Evolutionary conservation across 2,797 vertebrate genomes (phyloP).

Genomic region (Crenuchus spilurus): DNA sequence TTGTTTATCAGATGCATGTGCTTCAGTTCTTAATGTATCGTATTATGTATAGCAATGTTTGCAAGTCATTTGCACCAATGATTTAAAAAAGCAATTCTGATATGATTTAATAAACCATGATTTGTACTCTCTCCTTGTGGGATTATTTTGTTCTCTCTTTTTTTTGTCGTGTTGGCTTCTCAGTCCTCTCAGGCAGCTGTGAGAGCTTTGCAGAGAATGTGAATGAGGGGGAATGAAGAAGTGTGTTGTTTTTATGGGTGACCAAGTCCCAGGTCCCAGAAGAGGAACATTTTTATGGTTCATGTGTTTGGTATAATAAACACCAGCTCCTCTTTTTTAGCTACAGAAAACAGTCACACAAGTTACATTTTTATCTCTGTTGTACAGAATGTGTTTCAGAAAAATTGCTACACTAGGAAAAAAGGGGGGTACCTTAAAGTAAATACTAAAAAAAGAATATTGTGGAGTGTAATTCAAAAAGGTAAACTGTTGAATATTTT

Average conservation of each 20-base stretch:
- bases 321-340: not conserved
- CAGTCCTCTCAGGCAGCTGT: not conserved
- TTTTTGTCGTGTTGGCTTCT: not conserved
- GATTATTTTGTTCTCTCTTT: slow-evolving; percentile 54
- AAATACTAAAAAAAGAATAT: too few species aligned
- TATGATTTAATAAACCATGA: slow-evolving; percentile 81
- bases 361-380: not conserved
- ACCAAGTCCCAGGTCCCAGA: not conserved
- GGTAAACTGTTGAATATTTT: too few species aligned
- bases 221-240: slow-evolving; percentile 23
- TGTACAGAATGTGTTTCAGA: not conserved
- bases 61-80: slow-evolving; percentile 68
- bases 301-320: not conserved
- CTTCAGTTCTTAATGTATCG: slow-evolving; percentile 65
- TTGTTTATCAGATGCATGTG: slow-evolving; percentile 66
- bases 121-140: slow-evolving; percentile 64
- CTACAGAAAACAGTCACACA: not conserved
- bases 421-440: too few species aligned
- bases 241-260: slow-evolving; percentile 27
- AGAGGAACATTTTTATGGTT: not conserved
- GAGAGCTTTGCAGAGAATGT: slow-evolving; percentile 16
- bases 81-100: slow-evolving; percentile 59
- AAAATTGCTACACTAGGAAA: not conserved
- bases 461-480: too few species aligned
- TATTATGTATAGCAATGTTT: slow-evolving; percentile 79